Conservation (phyloP, 2,888 invertebrate genomes). For the Plebejus melissa region DNA sequence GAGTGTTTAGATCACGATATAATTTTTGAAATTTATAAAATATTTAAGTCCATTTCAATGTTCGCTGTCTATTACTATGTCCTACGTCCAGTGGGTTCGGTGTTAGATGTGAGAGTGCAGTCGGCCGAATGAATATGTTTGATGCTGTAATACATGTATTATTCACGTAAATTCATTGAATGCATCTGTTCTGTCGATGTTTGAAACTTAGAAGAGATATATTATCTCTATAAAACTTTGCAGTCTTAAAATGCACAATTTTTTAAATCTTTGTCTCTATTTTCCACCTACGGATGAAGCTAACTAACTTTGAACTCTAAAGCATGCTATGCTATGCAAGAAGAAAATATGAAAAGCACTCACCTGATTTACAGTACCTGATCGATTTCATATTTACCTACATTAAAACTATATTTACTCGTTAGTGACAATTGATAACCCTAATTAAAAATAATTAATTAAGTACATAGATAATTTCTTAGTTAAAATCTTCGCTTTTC, state of each 20-base stretch:
- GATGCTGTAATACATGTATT: background rate
- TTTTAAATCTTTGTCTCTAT: background rate
- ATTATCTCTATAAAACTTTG: background rate
- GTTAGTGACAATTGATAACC: conserved; percentile 9
- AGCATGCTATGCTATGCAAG: background rate
- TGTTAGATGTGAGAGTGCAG: conserved; percentile 35
- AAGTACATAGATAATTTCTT: background rate
- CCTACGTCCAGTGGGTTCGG: conserved; percentile 54
- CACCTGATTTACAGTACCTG: conserved; percentile 25
- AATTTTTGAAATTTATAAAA: conserved; percentile 40
- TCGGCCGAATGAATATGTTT: conserved; percentile 22
- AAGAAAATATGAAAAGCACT: background rate
- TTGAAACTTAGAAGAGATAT: background rate
- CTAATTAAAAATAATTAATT: background rate
- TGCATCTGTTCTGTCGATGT: background rate
- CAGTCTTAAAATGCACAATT: background rate
- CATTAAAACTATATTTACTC: conserved; percentile 7
- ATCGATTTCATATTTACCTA: conserved; percentile 22
- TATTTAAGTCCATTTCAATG: conserved; percentile 63
- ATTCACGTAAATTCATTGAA: background rate
- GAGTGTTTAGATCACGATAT: conserved; percentile 22
- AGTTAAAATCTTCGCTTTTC: background rate
- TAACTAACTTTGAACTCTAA: background rate
- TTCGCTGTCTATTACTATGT: conserved; percentile 54
- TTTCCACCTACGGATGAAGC: background rate